Conservation (phyloP, 2,888 invertebrate genomes). For the Habrosyne pyritoides region DNA sequence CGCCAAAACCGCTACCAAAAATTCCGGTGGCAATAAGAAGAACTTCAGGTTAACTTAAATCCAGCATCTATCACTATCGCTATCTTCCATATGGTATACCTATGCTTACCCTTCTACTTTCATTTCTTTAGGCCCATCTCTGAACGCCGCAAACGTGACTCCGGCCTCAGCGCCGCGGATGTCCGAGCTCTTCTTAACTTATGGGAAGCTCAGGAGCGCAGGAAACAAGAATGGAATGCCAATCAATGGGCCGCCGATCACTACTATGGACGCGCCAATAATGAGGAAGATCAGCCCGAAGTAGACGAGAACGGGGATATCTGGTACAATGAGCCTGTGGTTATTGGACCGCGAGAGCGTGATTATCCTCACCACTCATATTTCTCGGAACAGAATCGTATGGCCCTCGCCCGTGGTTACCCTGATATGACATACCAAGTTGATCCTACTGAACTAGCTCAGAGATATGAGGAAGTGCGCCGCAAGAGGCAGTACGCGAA, state of each 20-base stretch:
- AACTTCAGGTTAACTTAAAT: conserved; percentile 67
- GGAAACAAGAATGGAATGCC: conserved; percentile 77
- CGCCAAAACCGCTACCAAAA: conserved; percentile 75
- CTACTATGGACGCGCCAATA: conserved; percentile 68
- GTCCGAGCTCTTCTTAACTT: conserved; percentile 83
- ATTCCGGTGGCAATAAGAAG: conserved; percentile 75
- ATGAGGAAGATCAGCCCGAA: conserved; percentile 78
- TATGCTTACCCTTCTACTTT: conserved; percentile 16
- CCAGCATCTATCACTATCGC: background rate
- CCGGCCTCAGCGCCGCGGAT: conserved; percentile 85
- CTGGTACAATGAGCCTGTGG: conserved; percentile 84
- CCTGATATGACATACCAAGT: conserved; percentile 73
- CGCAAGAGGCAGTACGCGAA: conserved; percentile 78
- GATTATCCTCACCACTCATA: conserved; percentile 74
- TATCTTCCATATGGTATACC: conserved; percentile 11
- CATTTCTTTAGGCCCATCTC: conserved; percentile 62
- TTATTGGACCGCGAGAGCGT: conserved; percentile 70
- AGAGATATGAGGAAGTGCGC: conserved; percentile 74
- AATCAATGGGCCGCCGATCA: conserved; percentile 71
- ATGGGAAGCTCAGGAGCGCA: conserved; percentile 84
- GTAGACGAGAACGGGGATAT: conserved; percentile 81
- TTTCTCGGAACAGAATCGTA: conserved; percentile 77
- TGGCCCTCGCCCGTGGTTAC: conserved; percentile 67
- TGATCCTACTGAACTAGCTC: conserved; percentile 70
- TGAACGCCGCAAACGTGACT: conserved; percentile 84